Base-by-base conservation (phyloP, 1,140 invertebrate genomes). In the Cardiocondyla obscurior region DNA sequence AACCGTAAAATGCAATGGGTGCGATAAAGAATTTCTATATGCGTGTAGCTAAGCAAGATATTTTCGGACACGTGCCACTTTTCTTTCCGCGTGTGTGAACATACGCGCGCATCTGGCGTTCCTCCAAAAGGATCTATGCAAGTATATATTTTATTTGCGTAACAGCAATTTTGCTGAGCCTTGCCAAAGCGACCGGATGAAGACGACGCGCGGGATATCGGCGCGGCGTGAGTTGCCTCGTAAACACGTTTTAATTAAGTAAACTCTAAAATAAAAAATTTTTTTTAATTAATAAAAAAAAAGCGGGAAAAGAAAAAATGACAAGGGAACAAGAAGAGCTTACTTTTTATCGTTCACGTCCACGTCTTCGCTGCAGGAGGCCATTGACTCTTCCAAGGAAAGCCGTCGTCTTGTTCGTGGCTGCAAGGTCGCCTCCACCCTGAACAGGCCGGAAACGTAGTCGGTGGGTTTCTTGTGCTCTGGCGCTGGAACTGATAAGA, bases 391-490 rank as follows among this genome's bases (percentile, higher is more conserved):
- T 53, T 93, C 92, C 64, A 93, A 81, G 57, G 90, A 93, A 57
- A 93, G 83, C 76, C 90, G 88, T 88, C 94, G 93, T 92, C 94
- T 90, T 36, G 90, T 87, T 87, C 93, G 85, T 36, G 95, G 95
- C 82, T 95, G 94, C 39, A 95, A 93, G 36, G 95, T 95, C 60
- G 96, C 94, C 89, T 97, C 95, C 58, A 96, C 94, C 92, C 96
- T 95, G 92, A 98, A 97, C 60, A 98, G 91, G 74, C 97, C 97
- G 90, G 95, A 95, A 88, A 98, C 96, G 92, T 97, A 98, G 91
- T 97, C 96, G 77, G 96, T 96, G 33, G 96, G 95, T 87, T 96
- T 97, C 93, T 97, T 97, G 86, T 96, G 95, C 85, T 96, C 96
- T 58, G 96, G 95, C 91, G 95, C 95, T 93, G 96, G 96, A 94